Conservation (phyloP, 1,140 invertebrate genomes). For the Propsilocerus akamusi region DNA sequence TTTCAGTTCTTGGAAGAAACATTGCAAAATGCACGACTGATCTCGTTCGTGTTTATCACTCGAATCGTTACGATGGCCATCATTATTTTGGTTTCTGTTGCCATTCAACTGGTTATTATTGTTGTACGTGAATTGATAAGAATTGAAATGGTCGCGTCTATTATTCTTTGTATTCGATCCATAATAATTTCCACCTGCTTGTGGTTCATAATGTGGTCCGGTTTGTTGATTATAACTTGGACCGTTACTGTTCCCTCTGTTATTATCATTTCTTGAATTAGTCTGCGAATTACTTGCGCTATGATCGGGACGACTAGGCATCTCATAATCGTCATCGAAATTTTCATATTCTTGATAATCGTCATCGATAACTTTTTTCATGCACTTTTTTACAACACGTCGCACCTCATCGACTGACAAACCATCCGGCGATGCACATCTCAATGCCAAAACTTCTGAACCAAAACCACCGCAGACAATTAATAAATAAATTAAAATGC, state of each 20-base stretch:
- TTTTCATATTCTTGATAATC: neutral
- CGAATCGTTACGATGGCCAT: constrained; percentile 2
- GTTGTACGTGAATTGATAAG: neutral
- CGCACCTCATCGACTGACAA: constrained; percentile 25
- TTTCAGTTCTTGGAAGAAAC: constrained; percentile 31
- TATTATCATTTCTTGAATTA: neutral
- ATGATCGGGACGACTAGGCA: neutral
- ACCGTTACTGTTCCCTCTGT: neutral
- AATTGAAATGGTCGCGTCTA: neutral
- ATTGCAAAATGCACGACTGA: constrained; percentile 27
- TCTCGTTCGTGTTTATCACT: constrained; percentile 5
- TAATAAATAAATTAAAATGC: neutral
- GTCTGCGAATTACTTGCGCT: neutral
- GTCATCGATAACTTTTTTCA: constrained; percentile 10
- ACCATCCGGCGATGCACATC: constrained; percentile 28
- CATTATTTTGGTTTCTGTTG: constrained; percentile 6
- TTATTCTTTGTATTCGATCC: neutral
- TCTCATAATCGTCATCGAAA: neutral
- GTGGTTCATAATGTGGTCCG: neutral
- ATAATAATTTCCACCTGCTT: constrained; percentile 2
- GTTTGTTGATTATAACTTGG: neutral
- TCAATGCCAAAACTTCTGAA: constrained; percentile 15
- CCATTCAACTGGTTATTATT: constrained; percentile 1
- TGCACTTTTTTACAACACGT: constrained; percentile 15
- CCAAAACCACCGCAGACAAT: neutral